Conservation (phyloP, 2,113 vertebrate genomes). For the Abramis brama region DNA sequence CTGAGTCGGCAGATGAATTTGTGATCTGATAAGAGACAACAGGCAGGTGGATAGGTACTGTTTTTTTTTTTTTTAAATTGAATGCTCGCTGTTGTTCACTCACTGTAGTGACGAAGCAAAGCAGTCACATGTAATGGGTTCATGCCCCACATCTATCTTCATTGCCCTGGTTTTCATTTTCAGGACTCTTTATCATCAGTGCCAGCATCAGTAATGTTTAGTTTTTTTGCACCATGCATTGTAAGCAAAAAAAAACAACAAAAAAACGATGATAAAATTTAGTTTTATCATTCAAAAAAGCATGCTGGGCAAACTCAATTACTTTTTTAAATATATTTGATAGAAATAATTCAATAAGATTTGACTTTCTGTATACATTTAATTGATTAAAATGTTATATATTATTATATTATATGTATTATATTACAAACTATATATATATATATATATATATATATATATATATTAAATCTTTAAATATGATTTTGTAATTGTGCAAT, state of each 20-base stretch:
- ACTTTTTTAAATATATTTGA: neutral
- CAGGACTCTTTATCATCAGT: neutral
- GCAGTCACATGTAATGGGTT: neutral
- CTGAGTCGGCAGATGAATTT: neutral
- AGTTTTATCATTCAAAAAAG: no score
- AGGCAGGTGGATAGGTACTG: slow-evolving; percentile 12
- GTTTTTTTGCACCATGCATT: neutral
- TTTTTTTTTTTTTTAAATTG: neutral
- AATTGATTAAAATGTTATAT: neutral
- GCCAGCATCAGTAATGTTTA: no score
- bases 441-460: no score
- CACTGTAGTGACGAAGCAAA: neutral
- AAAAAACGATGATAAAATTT: neutral
- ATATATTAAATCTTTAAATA: neutral
- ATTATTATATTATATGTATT: neutral
- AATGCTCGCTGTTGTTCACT: neutral
- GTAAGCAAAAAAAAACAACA: neutral
- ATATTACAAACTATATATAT: neutral
- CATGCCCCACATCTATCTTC: neutral
- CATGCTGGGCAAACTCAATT: neutral
- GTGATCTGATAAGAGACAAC: neutral
- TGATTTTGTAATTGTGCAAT: neutral
- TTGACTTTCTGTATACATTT: neutral
- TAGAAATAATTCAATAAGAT: no score
- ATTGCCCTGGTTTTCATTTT: neutral